These are phyloP conservation scores for Melanophora roralis DNA, from an alignment of 2,888 invertebrate species.

Conservation along the genomic window DNA sequence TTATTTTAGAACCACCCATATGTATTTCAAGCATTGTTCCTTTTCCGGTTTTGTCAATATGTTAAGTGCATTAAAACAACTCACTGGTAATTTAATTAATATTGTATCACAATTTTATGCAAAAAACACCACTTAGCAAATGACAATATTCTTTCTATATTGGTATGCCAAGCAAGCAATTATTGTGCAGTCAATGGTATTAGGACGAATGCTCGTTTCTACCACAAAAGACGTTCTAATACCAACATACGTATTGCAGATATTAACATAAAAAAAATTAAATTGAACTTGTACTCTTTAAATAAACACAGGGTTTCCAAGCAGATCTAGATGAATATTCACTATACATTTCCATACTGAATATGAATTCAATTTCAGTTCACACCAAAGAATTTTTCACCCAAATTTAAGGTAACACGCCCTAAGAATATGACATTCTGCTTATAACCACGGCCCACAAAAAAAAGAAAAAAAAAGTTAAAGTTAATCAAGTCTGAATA, in stretches of 20 bases:
- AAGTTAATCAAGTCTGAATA: too few relatives aligned
- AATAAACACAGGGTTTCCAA: background rate
- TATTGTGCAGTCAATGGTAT: conserved; percentile 11
- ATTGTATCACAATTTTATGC: conserved; percentile 66
- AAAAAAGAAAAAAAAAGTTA: too few relatives aligned
- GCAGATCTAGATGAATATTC: too few relatives aligned
- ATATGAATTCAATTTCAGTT: too few relatives aligned
- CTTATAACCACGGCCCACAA: too few relatives aligned
- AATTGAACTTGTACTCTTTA: background rate
- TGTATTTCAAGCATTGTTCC: background rate
- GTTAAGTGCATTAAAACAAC: conserved; percentile 55
- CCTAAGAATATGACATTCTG: too few relatives aligned
- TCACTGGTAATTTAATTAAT: conserved; percentile 66
- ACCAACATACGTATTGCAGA: background rate
- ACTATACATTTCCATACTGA: too few relatives aligned
- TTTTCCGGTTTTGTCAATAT: conserved; percentile 26
- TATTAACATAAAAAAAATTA: background rate
- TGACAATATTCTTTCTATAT: conserved; percentile 53
- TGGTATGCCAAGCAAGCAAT: conserved; percentile 32
- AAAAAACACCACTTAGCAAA: conserved; percentile 65
- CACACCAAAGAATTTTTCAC: too few relatives aligned
- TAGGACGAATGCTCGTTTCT: background rate
- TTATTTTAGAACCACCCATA: too few relatives aligned
- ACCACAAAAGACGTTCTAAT: conserved; percentile 2
- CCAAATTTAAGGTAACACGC: too few relatives aligned